These are phyloP conservation scores for Ageneiosus marmoratus DNA, from an alignment of 2,113 vertebrate genomes.

Conservation along the genomic window DNA sequence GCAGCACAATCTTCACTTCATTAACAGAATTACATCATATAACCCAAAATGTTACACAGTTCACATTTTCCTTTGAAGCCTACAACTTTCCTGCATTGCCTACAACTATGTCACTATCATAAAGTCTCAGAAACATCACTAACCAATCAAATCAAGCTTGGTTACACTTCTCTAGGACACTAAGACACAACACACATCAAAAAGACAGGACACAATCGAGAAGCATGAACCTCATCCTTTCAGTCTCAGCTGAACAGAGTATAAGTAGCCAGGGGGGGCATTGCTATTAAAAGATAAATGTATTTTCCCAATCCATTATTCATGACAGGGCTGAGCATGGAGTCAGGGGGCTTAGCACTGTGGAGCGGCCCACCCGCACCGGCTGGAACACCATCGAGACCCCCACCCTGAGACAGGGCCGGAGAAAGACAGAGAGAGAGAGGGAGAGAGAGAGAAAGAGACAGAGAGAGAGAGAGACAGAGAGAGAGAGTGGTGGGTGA, in stretches of 20 bases:
- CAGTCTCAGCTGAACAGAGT: slow-evolving; percentile 64
- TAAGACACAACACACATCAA: slow-evolving; percentile 75
- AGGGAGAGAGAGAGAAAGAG: slow-evolving; percentile 43
- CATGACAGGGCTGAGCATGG: slow-evolving; percentile 68
- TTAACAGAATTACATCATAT: background rate
- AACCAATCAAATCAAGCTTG: slow-evolving; percentile 74
- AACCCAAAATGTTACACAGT: background rate
- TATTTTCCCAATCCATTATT: slow-evolving; percentile 80
- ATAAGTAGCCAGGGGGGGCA: slow-evolving; percentile 65
- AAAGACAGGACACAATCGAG: slow-evolving; percentile 73
- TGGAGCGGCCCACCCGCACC: slow-evolving; percentile 69
- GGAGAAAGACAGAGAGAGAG: slow-evolving; percentile 36
- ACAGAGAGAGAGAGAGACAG: slow-evolving; percentile 42
- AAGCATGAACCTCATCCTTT: slow-evolving; percentile 62
- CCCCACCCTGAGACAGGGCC: slow-evolving; percentile 61
- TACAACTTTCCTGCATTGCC: background rate
- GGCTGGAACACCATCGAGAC: slow-evolving; percentile 60
- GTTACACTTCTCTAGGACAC: slow-evolving; percentile 81
- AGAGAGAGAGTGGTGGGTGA: slow-evolving; percentile 34
- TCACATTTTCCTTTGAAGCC: background rate
- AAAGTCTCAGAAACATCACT: slow-evolving; percentile 59
- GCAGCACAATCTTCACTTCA: background rate
- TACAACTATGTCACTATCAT: slow-evolving; percentile 4
- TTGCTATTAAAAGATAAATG: slow-evolving; percentile 82
- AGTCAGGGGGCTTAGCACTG: slow-evolving; percentile 75